Conservation (phyloP, 1,140 invertebrate genomes). For the Diachasma alloeum region DNA sequence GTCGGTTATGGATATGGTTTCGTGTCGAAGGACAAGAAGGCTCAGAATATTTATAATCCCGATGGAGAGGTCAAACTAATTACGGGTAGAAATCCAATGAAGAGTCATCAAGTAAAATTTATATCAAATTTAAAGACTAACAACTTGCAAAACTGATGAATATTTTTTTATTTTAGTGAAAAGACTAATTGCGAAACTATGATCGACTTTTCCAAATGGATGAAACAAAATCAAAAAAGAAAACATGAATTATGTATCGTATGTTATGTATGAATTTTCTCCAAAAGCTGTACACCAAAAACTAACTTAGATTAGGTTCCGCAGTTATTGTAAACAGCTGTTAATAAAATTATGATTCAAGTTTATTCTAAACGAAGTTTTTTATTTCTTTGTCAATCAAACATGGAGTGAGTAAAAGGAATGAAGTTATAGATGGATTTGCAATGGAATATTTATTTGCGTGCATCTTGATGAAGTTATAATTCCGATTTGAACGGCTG, state of each 20-base stretch:
- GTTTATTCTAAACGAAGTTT: not conserved
- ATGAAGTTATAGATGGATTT: constrained; percentile 21
- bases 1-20: constrained; percentile 56
- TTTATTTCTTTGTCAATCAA: not conserved
- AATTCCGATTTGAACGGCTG: not conserved
- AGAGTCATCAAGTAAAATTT: not conserved
- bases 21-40: constrained; percentile 52
- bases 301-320: constrained; percentile 36
- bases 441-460: constrained; percentile 22
- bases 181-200: constrained; percentile 36
- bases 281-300: constrained; percentile 45
- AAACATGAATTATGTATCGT: too few relatives aligned
- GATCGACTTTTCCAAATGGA: constrained; percentile 27
- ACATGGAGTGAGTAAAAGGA: not conserved
- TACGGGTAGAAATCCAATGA: too few relatives aligned
- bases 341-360: not conserved
- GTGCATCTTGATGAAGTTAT: too few relatives aligned
- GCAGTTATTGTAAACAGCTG: constrained; percentile 13
- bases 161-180: not conserved
- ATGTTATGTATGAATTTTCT: too few relatives aligned
- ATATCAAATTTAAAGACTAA: not conserved
- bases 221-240: too few relatives aligned
- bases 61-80: constrained; percentile 55
- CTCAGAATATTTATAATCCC: constrained; percentile 51
- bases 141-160: not conserved